Evolutionary conservation across 2,113 vertebrate species (phyloP).

Genomic region (Orientallactaga bullata): DNA sequence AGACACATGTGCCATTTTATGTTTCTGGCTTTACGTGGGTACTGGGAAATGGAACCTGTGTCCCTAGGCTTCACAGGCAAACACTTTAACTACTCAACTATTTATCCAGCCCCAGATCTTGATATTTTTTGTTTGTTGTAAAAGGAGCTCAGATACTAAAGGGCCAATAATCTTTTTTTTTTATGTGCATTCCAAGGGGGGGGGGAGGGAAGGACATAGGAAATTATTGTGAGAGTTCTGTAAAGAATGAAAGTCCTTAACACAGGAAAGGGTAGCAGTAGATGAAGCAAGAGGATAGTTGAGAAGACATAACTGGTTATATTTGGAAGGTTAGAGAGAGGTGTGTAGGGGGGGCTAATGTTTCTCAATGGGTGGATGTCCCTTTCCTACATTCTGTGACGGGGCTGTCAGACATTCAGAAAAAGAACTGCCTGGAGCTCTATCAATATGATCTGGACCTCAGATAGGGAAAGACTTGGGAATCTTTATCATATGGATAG

Average conservation of each 20-base stretch:
- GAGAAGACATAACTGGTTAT: not conserved
- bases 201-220: not conserved
- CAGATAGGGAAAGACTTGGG: not conserved
- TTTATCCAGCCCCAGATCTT: not conserved
- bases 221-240: not conserved
- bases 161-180: constrained; percentile 14
- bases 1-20: too few species aligned
- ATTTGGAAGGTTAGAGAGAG: not conserved
- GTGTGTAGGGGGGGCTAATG: not conserved
- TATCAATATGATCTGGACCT: not conserved
- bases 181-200: not conserved
- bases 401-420: too few species aligned
- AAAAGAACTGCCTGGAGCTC: not conserved
- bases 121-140: constrained; percentile 36
- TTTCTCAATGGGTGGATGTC: not conserved
- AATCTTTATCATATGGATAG: not conserved
- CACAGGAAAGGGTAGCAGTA: constrained; percentile 1
- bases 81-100: too few species aligned
- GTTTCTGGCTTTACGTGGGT: too few species aligned
- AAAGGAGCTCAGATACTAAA: not conserved
- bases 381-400: constrained; percentile 11
- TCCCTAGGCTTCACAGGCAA: too few species aligned
- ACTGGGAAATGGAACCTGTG: too few species aligned
- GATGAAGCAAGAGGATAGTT: not conserved
- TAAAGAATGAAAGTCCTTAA: not conserved